A percentile compares a stretch with the other conserved stretches of the same genome.
Conservation (phyloP, 2,113 vertebrate species). For the Carlito syrichta region DNA sequence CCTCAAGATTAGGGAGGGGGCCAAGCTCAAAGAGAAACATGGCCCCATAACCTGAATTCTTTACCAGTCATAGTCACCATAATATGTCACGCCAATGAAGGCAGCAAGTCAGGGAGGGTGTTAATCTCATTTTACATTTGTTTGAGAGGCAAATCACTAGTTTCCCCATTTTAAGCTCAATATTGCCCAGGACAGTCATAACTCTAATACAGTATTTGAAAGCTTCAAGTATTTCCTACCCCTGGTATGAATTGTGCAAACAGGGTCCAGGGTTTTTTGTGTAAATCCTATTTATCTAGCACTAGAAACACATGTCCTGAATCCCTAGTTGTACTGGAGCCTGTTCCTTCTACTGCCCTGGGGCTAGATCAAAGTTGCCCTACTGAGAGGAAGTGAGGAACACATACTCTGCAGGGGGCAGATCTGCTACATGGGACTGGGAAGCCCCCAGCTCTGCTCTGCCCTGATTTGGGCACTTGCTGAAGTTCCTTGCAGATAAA, state of each 20-base stretch:
- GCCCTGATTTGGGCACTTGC: background rate
- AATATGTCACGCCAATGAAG: background rate
- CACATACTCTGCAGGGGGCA: background rate
- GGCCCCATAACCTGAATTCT: background rate
- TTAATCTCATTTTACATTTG: background rate
- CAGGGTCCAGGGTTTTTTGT: background rate
- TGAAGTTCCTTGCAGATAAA: conserved; percentile 27
- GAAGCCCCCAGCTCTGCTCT: background rate
- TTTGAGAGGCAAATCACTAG: background rate
- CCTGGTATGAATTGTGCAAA: background rate
- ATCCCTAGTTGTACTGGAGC: background rate
- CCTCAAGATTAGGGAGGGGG: too few species aligned
- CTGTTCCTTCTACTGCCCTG: background rate
- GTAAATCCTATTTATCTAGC: background rate
- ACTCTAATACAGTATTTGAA: background rate
- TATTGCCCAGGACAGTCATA: background rate
- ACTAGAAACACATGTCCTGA: background rate
- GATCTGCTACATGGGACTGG: background rate
- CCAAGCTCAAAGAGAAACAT: too few species aligned
- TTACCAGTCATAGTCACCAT: background rate
- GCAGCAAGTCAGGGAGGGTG: background rate
- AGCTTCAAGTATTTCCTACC: background rate
- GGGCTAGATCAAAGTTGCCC: too few species aligned
- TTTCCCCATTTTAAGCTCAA: background rate
- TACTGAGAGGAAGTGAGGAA: background rate